Base-by-base conservation (phyloP, 2,888 invertebrate species). In the Amiota minor region DNA sequence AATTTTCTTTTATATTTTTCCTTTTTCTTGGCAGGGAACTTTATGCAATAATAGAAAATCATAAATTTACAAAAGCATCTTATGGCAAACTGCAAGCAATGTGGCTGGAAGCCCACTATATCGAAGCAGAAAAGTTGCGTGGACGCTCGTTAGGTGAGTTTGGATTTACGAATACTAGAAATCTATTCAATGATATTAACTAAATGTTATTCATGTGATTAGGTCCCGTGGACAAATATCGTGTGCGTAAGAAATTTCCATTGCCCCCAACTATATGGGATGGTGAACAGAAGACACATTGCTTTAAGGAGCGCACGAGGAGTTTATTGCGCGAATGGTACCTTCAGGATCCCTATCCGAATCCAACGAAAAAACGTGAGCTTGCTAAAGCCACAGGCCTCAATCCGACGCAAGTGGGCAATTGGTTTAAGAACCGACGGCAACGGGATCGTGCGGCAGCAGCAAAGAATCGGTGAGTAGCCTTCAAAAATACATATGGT, bases 311-410 rank as follows among this genome's bases (percentile, higher is more conserved):
- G 91, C 91, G 98, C 79, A 99, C 99, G 88, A 91, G 99, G 81
- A 97, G 97, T 84, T 92, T 98, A 80, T 92, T 99, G 80, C 91
- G 99, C 77, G 99, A 99, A 91, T 99, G 98, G 98, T 99, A 99
- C 90, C 93, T 98, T 72, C 97, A 98, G 91, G 98, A 97, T 91
- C 96, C 97, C n/a, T 97, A 97, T 91, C 97, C 97, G 73, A 97
- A 97, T 90, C 97, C 97, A 55, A 95, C 96, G 77, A 97, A 97
- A 91, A 97, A 97, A 90, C 91, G 96, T 79, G 97, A 97, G 90
- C 91, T 98, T 85, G 97, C 97, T 45, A 94, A 94, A 84, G 96
- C 96, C 72, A 98, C 97, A 70, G 97, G 97, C 47, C 92, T 97
- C 77, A 97, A 97, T 71, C 96, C 97, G 56, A 98, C 97, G 69